phyloP scores from a whole-genome alignment of 2,888 invertebrate genomes.

The Pterobdella sp. region DNA sequence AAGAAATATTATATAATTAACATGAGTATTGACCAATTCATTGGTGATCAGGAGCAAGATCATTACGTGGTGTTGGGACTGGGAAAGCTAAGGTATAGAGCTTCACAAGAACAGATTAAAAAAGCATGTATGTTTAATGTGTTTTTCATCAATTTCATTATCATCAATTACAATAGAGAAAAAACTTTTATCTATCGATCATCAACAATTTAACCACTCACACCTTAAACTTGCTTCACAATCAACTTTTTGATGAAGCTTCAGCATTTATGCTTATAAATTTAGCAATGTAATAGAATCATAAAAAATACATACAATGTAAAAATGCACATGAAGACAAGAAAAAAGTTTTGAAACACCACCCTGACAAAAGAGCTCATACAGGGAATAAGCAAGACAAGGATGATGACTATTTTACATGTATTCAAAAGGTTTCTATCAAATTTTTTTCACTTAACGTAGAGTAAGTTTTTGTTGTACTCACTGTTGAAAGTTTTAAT shows the following conservation, averaged over 20 bases:
- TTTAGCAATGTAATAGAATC: no score
- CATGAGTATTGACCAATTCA: not conserved
- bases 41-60: slow-evolving; percentile 68
- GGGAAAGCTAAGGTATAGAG: slow-evolving; percentile 69
- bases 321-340: no score
- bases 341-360: slow-evolving; percentile 81
- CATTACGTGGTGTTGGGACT: slow-evolving; percentile 92
- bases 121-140: slow-evolving; percentile 68
- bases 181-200: not conserved
- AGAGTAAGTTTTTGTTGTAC: not conserved
- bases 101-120: slow-evolving; percentile 85
- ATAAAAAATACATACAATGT: no score
- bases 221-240: no score
- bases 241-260: no score
- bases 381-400: slow-evolving; percentile 73
- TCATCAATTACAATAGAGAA: no score
- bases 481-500: no score
- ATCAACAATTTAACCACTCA: no score
- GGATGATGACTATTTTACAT: slow-evolving; percentile 82
- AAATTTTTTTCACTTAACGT: not conserved
- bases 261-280: no score
- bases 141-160: not conserved
- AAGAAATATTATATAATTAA: slow-evolving; percentile 17
- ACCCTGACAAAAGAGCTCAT: slow-evolving; percentile 88
- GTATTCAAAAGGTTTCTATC: slow-evolving; percentile 71